phyloP scores from a whole-genome alignment of 2,888 invertebrate genomes.

The Axea sp. region DNA sequence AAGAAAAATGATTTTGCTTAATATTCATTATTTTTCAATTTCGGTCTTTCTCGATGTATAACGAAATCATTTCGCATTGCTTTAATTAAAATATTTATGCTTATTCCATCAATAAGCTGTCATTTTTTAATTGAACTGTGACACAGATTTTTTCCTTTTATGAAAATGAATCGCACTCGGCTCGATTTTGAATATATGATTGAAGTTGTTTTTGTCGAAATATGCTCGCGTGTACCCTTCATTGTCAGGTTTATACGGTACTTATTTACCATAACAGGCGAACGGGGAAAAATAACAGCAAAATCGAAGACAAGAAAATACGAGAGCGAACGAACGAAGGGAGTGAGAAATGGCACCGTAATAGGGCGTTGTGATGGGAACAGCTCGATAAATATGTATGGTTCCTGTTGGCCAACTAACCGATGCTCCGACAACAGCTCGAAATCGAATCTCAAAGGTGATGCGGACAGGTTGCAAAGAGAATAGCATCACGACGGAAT shows the following conservation, averaged over 20 bases:
- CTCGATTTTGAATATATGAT: constrained; percentile 46
- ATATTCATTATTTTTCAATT: too few species aligned
- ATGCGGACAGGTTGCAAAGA: constrained; percentile 57
- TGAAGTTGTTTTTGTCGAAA: constrained; percentile 27
- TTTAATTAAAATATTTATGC: too few species aligned
- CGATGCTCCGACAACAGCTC: constrained; percentile 53
- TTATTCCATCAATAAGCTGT: too few species aligned
- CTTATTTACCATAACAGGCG: constrained; percentile 58
- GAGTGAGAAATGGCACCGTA: constrained; percentile 53
- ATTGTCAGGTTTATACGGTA: constrained; percentile 66
- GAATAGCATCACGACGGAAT: constrained; percentile 42
- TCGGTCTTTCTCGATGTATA: too few species aligned
- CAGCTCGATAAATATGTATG: constrained; percentile 64
- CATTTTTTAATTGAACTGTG: too few species aligned
- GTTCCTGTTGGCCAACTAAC: constrained; percentile 68
- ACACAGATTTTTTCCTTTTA: neutral
- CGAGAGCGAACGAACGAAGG: constrained; percentile 29
- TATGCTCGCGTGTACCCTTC: constrained; percentile 15
- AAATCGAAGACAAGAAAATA: constrained; percentile 60
- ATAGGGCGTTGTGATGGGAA: constrained; percentile 59
- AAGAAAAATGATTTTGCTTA: too few species aligned
- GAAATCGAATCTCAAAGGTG: constrained; percentile 71
- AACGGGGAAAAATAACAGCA: constrained; percentile 47
- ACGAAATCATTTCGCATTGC: too few species aligned
- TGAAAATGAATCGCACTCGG: constrained; percentile 17